Base-by-base conservation (phyloP, 2,797 vertebrate species). In the Phalloptychus januarius region DNA sequence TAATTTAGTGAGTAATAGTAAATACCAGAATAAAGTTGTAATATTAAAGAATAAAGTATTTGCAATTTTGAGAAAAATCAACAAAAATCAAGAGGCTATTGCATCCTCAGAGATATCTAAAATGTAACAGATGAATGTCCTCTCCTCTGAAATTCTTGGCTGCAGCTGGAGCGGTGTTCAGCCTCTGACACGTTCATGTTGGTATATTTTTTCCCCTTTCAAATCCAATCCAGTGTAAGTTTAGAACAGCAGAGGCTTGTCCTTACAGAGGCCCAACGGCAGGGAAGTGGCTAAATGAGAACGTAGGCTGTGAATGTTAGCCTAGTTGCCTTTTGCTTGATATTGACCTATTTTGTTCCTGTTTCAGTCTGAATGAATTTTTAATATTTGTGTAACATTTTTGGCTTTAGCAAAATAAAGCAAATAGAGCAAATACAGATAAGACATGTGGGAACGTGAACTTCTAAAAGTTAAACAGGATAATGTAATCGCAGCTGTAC, bases 191-290 rank as follows among this genome's bases (percentile, higher is more conserved):
- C 88, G 89, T 89, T 77, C 76, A 87, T 31, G 46, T 65, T 76
- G 78, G 84, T 89, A 86, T 94, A 93, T 95, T 94, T 95, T 93
- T 93, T 90, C 91, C 83, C 72, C 91, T 82, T 86, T 91, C 88
- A 91, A 92, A 93, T 90, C 86, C 80, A 81, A 84, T 79, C 81
- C 81, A 71, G 82, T 84, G 52, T 85, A 81, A 92, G 83, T 91
- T 85, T 73, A 85, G 79, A 90, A 89, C 90, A 82, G 81, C 80
- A 48, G 71, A 54, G 76, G 85, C 84, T 86, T 54, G 36, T 80
- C 77, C 78, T 81, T 82, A 74, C 65, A 70, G 79, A 71, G 72
- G 81, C 72, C 79, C 45, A 82, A 76, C 10, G 33, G 77, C 70
- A 81, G 78, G 70, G 75, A 85, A 77, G 81, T 71, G 76, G 88